Conservation (phyloP, 2,113 vertebrate genomes). For the Laterallus jamaicensis region DNA sequence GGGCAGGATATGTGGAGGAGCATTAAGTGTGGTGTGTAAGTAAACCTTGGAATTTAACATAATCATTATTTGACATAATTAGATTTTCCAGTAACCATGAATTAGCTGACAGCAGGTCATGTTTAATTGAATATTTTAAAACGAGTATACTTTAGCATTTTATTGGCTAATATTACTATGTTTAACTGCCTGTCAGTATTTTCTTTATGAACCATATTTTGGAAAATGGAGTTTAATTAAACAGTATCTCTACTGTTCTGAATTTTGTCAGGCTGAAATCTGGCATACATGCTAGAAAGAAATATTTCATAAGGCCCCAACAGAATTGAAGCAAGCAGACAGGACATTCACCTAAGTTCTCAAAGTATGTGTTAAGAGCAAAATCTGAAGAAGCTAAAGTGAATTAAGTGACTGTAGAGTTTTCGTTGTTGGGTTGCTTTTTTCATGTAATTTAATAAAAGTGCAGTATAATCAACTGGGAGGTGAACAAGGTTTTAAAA, state of each 20-base stretch:
- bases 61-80: conserved; percentile 26
- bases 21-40: not conserved
- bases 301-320: not conserved
- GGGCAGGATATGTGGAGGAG: not conserved
- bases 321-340: not conserved
- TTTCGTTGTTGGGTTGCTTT: not conserved
- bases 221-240: conserved; percentile 32
- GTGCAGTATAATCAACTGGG: not conserved
- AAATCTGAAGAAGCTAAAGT: not conserved
- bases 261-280: not conserved
- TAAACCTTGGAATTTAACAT: not conserved
- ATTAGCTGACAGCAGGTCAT: conserved; percentile 38
- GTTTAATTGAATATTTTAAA: conserved; percentile 22
- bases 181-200: conserved; percentile 4
- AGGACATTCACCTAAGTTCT: not conserved
- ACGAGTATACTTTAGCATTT: not conserved
- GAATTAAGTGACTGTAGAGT: not conserved
- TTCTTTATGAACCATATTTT: conserved; percentile 35
- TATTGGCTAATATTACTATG: not conserved
- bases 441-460: not conserved
- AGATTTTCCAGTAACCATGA: conserved; percentile 32
- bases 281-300: not conserved
- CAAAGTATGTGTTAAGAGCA: not conserved
- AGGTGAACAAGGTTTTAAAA: not conserved
- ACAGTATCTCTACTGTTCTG: not conserved